Conservation (phyloP, 2,797 vertebrate genomes). For the Borostomias antarcticus region DNA sequence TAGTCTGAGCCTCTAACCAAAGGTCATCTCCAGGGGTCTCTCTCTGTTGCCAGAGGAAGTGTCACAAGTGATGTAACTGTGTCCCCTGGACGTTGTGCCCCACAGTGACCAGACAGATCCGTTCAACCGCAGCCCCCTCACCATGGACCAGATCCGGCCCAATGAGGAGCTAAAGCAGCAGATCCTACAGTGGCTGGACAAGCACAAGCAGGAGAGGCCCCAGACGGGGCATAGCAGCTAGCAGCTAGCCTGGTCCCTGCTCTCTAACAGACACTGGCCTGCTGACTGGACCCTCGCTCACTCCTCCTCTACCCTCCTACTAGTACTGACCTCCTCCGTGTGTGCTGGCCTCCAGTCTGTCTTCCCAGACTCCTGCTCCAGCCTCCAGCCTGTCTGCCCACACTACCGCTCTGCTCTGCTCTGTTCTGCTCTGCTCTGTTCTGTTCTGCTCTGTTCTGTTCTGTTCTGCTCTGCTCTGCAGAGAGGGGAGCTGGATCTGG, state of each 20-base stretch:
- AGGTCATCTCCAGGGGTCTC: no score
- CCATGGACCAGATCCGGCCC: constrained; percentile 99
- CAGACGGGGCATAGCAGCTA: constrained; percentile 84
- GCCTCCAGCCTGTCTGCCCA: no score
- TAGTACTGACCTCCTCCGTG: constrained; percentile 50
- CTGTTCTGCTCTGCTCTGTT: no score
- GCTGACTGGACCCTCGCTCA: constrained; percentile 12
- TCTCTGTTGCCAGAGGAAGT: background rate
- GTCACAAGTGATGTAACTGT: no score
- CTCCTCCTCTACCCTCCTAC: constrained; percentile 30
- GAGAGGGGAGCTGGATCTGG: background rate
- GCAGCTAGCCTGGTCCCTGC: constrained; percentile 17
- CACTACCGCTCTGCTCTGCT: no score
- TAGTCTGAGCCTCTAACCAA: no score
- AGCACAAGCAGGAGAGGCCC: constrained; percentile 86
- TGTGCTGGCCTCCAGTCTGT: constrained; percentile 44
- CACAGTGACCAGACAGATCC: constrained; percentile 97
- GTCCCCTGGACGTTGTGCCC: constrained; percentile 12
- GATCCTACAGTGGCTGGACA: constrained; percentile 92
- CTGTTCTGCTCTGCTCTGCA: no score
- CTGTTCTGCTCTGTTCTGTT: no score
- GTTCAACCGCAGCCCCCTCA: constrained; percentile 97
- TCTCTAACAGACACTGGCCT: constrained; percentile 48
- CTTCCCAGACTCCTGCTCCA: background rate
- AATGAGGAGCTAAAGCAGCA: constrained; percentile 93